Percentiles rank a stretch among this genome's conserved stretches.
Evolutionary conservation across 2,113 vertebrate genomes (phyloP).

Genomic region (Apaloderma vittatum): DNA sequence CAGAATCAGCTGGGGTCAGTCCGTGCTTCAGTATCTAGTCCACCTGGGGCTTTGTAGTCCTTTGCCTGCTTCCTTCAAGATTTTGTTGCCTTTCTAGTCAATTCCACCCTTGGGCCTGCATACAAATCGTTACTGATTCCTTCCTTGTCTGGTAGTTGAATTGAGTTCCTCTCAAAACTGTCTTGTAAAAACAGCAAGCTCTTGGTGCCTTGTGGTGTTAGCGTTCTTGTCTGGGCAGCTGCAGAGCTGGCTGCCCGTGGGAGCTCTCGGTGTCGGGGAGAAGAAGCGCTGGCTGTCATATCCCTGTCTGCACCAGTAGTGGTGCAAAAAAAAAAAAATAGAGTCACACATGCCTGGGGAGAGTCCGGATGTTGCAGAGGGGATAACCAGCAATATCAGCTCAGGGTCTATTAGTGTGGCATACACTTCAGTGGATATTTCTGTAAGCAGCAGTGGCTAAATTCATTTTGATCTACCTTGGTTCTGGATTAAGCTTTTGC

Average conservation of each 20-base stretch:
- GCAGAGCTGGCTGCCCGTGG: not conserved
- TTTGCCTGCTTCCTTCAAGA: not conserved
- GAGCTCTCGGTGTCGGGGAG: not conserved
- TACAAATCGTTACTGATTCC: not conserved
- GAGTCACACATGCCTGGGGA: not conserved
- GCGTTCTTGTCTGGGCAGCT: not conserved
- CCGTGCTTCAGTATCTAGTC: not conserved
- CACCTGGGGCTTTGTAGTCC: not conserved
- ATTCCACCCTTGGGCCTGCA: not conserved
- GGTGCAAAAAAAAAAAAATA: not conserved
- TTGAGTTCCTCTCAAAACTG: not conserved
- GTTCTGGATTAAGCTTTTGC: constrained; percentile 24
- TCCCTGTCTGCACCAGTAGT: not conserved
- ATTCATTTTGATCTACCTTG: not conserved
- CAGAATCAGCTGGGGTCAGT: not conserved
- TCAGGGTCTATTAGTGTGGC: not conserved
- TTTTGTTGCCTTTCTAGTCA: not conserved
- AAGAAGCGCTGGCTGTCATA: not conserved
- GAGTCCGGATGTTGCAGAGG: not conserved
- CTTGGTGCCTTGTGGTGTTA: not conserved
- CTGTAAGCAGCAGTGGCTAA: not conserved
- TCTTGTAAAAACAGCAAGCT: not conserved
- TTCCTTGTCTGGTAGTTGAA: not conserved
- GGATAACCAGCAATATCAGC: not conserved
- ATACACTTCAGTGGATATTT: not conserved